A percentile compares a stretch with the other conserved stretches of the same genome.
These are phyloP conservation scores for Malacosoma neustria DNA, from an alignment of 2,888 invertebrate species.

Conservation along the genomic window DNA sequence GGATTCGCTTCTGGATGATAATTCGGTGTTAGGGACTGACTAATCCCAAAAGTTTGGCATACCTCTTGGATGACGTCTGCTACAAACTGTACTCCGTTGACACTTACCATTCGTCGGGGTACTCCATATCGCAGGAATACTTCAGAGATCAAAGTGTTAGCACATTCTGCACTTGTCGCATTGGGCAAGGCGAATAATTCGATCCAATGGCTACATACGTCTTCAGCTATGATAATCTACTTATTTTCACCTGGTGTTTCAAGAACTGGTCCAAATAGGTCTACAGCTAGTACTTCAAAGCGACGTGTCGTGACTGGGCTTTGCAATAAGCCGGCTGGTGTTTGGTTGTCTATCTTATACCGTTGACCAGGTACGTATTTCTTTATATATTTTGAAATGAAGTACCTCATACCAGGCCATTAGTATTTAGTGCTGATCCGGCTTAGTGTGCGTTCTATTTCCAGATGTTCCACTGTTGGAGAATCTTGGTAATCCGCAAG, in stretches of 20 bases:
- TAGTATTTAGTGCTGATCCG: conserved; percentile 1
- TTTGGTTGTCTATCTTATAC: conserved; percentile 6
- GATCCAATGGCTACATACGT: conserved; percentile 15
- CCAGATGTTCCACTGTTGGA: conserved; percentile 3
- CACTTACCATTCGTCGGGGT: conserved; percentile 15
- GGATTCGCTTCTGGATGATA: too few relatives aligned
- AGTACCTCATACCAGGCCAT: conserved; percentile 3
- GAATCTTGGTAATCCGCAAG: conserved; percentile 2
- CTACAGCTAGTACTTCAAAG: conserved; percentile 14
- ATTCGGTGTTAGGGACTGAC: too few relatives aligned
- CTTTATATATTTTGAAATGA: conserved; percentile 3
- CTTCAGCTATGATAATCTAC: conserved; percentile 15
- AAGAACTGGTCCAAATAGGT: conserved; percentile 16
- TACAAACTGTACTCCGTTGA: conserved; percentile 20
- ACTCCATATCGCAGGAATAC: conserved; percentile 17
- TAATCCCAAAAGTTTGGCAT: too few relatives aligned
- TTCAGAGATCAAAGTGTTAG: conserved; percentile 12
- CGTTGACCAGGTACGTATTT: conserved; percentile 1
- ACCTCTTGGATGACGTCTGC: conserved; percentile 18
- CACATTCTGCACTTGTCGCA: conserved; percentile 12
- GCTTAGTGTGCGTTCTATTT: conserved; percentile 1
- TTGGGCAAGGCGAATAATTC: conserved; percentile 13
- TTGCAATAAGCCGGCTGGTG: conserved; percentile 7
- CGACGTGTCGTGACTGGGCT: conserved; percentile 3
- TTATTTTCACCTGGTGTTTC: conserved; percentile 9